Evolutionary conservation across 2,797 vertebrate genomes (phyloP).

Genomic region (Merluccius polli): DNA sequence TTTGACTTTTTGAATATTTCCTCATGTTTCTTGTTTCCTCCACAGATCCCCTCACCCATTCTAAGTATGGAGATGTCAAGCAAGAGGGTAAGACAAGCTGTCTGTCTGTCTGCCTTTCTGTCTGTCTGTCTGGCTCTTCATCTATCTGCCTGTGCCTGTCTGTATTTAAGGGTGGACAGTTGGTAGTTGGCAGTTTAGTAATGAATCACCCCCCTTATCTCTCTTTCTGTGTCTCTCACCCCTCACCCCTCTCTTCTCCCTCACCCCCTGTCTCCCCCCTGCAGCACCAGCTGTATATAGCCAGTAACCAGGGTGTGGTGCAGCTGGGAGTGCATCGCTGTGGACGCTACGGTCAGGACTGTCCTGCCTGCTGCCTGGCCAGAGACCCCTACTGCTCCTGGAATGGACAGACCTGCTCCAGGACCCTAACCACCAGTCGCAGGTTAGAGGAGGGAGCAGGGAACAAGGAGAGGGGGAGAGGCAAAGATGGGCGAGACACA

Average conservation of each 20-base stretch:
- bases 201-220: background rate
- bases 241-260: background rate
- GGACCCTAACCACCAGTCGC: slow-evolving; percentile 62
- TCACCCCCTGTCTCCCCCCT: background rate
- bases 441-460: slow-evolving; percentile 28
- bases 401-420: slow-evolving; percentile 71
- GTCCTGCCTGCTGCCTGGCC: slow-evolving; percentile 75
- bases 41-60: slow-evolving; percentile 73
- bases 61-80: slow-evolving; percentile 81
- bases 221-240: background rate
- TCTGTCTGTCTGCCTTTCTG: background rate
- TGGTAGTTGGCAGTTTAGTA: too few relatives aligned
- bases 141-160: background rate
- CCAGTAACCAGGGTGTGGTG: slow-evolving; percentile 65
- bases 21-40: background rate
- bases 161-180: too few relatives aligned
- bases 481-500: background rate
- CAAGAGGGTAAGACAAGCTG: slow-evolving; percentile 73
- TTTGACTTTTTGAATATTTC: background rate
- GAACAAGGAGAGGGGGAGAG: too few relatives aligned
- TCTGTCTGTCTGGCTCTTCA: background rate
- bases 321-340: slow-evolving; percentile 76
- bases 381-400: slow-evolving; percentile 82
- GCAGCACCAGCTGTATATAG: slow-evolving; percentile 76
- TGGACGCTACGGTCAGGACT: slow-evolving; percentile 70